Base-by-base conservation (phyloP, 1,140 invertebrate species). In the Dreissena polymorpha region DNA sequence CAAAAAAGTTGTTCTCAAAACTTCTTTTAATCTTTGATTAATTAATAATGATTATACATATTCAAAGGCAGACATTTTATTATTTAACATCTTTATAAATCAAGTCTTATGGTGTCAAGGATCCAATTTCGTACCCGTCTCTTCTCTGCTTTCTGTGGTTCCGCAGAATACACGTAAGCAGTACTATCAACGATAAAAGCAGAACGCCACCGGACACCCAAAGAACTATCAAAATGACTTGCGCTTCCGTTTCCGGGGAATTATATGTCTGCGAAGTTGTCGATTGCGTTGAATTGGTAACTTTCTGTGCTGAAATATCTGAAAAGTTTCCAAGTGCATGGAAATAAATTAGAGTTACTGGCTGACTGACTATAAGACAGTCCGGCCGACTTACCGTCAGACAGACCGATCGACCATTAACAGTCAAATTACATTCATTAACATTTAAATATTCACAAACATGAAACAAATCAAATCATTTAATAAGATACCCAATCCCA, bases 201-300 rank as follows among this genome's bases (percentile, higher is more conserved):
- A 83, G 68, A 13, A 83, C 18, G 23, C 72, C 81, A 16, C 81
- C 81, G 16, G 68, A 23, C 8, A 76, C 55, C 81, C 81, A 83
- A 10, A 83, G 51, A n/a, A 83, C 21, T 16, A 83, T 64, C 10
- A 83, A 18, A 0, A 83, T 73, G 6, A 53, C 27, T 12, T 76
- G 71, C 16, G 74, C 64, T 23, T 75, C 57, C 14, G n/a, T 5
- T 39, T 79, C 76, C 18, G 29, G 63, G 0, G 63, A 49, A 76
- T 13, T 65, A 39, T 14, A 53, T 21, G 76, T 69, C 51, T 65
- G 49, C 50, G 67, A 18, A 10, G 18, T 12, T 23, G 29, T 49
- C 3, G 73, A 64, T 23, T 57, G 23, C 6, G 57, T 65, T 10
- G 73, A 27, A 49, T 50, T 27, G 5, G 60, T 27, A 13, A 39